Base-by-base conservation (phyloP, 2,888 invertebrate species). In the Ecdyonurus torrentis region DNA sequence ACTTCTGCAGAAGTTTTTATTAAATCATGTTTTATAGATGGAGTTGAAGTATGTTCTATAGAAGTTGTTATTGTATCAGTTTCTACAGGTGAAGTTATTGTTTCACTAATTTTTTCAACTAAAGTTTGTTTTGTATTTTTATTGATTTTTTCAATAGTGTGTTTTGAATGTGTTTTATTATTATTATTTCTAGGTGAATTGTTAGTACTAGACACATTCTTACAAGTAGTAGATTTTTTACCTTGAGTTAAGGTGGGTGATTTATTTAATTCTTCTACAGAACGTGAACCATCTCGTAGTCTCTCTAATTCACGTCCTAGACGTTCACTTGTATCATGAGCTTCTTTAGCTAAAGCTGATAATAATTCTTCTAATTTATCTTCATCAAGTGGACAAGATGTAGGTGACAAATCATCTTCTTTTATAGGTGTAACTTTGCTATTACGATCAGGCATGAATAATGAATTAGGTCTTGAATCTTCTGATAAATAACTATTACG, bases 321-420 rank as follows among this genome's bases (percentile, higher is more conserved):
- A 69, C 83, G 82, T 67, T 85, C 84, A 70, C 85, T 86, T 58
- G 86, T 85, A 70, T 86, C 85, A 75, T 84, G 82, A 18, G 87
- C 86, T 78, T 89, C 88, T 70, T 82, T 82, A 15, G 87, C 87
- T 65, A 89, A 78, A 72, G 85, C 83, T 69, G 85, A 83, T 61
- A 89, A 75, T 52, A 87, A 81, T 70, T 87, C 86, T 72, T 87
- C 86, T 72, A 87, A 74, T 65, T 79, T 76, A 74, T 74, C 77
- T 75, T 72, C 80, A 76, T 73, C 77, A 74, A 63, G 22, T 19
- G 65, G 65, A 25, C 63, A 61, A 20, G 55, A 55, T 63, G 60
- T 20, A 64, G n/a, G n/a, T 64, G 55, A 55, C 50, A 18, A 50
- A 7, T 20, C 15, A 7, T 20, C 55, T 20, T 55, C 55, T n/a